Evolutionary conservation across 2,113 vertebrate species (phyloP), one percentile per base, ranked within the genome.

Genomic region (Acrocephalus kingi): DNA sequence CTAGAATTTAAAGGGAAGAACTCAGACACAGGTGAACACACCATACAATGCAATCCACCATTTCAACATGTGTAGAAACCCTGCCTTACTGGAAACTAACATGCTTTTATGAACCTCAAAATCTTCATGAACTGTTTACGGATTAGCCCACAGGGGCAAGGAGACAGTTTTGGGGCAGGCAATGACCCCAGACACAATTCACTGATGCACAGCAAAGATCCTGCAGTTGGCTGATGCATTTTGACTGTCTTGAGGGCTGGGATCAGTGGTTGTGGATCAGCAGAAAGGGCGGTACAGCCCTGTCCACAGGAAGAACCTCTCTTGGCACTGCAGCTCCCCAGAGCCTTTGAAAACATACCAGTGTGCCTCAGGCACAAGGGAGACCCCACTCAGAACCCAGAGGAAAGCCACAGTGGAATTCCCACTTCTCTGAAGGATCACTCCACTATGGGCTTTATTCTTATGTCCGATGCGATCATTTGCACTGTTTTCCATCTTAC

Each of bases 391-490:
- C 43, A 74, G 43, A 71, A 51, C 19, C n/a, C 52, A 49, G 30
- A 58, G 21, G 48, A 62, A 89, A 82, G 28, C 10, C 21, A 49
- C 19, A 22, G 31, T 21, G 55, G 28, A 67, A 82, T 27, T 67
- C 46, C 21, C 28, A 48, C 52, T 45, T 59, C 43, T 27, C 72
- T 69, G n/a, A 87, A 46, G 46, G 54, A 43, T n/a, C 55, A 25
- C 1, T 5, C 16, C 35, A 16, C 2, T 21, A 14, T 3, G 14
- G 46, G 9, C 31, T 28, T 77, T 68, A 25, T n/a, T 86, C n/a
- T 51, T 46, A 41, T 0, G 0, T 8, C 11, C 0, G 0, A 8
- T 35, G 8, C 0, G 0, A 66, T 18, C 9, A 6, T 55, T 72
- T 72, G 31, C 28, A 41, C 33, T 30, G 14, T 33, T 35, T 63